Percentiles rank a stretch among this genome's conserved stretches.
Conservation (phyloP, 2,888 invertebrate species). For the Ligdia adustata region DNA sequence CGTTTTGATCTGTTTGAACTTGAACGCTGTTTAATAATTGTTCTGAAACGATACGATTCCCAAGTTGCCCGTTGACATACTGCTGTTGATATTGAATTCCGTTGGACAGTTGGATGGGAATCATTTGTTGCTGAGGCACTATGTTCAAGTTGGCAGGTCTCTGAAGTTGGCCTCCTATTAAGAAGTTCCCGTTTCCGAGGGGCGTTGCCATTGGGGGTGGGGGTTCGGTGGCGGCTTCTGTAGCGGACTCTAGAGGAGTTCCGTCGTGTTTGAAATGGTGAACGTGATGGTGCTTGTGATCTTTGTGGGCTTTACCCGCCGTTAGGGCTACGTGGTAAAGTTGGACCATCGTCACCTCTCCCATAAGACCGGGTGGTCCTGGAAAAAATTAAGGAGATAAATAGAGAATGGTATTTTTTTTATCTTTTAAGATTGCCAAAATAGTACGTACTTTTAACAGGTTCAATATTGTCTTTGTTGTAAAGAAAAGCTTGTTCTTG, state of each 20-base stretch:
- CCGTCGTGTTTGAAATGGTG: conserved; percentile 92
- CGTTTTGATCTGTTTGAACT: conserved; percentile 52
- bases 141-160: conserved; percentile 81
- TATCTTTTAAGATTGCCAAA: background rate
- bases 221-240: conserved; percentile 82
- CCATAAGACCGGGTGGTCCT: conserved; percentile 87
- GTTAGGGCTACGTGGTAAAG: conserved; percentile 91
- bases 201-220: conserved; percentile 74
- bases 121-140: conserved; percentile 57
- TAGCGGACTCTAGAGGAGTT: conserved; percentile 82
- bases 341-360: conserved; percentile 92
- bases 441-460: conserved; percentile 57
- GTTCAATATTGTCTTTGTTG: conserved; percentile 58
- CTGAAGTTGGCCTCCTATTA: conserved; percentile 87
- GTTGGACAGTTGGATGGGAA: conserved; percentile 73
- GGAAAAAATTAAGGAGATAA: conserved; percentile 29
- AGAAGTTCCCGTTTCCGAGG: conserved; percentile 79
- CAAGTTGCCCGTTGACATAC: conserved; percentile 87
- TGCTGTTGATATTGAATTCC: conserved; percentile 82
- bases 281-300: conserved; percentile 94
- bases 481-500: conserved; percentile 85
- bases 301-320: conserved; percentile 93
- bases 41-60: conserved; percentile 82
- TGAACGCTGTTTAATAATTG: conserved; percentile 76
- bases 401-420: background rate